Evolutionary conservation across 2,888 invertebrate species (phyloP), one percentile per base, ranked within the genome.

Genomic region (Choreutis nemorana): DNA sequence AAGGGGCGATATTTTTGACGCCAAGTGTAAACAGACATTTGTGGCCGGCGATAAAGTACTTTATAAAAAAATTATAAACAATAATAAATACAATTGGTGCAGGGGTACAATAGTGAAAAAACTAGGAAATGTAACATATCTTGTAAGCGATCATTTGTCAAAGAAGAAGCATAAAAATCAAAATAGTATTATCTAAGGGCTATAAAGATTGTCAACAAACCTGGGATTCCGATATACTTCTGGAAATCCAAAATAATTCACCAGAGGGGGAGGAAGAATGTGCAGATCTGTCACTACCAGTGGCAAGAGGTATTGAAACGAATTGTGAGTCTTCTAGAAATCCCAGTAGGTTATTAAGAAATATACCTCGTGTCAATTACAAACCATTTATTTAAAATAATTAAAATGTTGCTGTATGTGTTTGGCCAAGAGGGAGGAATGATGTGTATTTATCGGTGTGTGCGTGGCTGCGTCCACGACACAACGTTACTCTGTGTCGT

Each of bases 101-200:
- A 22, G 8, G 6, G 22, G 22, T 2, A 22, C 14, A 10, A n/a
- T 28, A 12, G 14, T 21, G 3, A 26, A 26, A 16, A 16, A 18
- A n/a, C 4, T 26, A 3, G 26, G 26, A 8, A 9, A 9, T 18
- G 26, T 26, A 11, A 18, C 18, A 18, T 26, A 26, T 16, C 14
- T 16, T 18, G 6, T 26, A 14, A 26, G 13, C 8, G 28, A 28
- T 9, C 18, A 8, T 22, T 9, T n/a, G 9, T 13, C 14, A 9
- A 5, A n/a, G n/a, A 21, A 28, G 4, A 28, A 28, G 15, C 28
- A 28, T 22, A 9, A 13, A 15, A 28, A 28, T 28, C 22, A 28
- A 22, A 7, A n/a, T 28, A 2, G 2, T 14, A n/a, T 14, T 9
- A n/a, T 21, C 22, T 15, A 28, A 28, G 15, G 22, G 14, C 7